phyloP scores from a whole-genome alignment of 2,888 invertebrate genomes.

The Thecophora atra region DNA sequence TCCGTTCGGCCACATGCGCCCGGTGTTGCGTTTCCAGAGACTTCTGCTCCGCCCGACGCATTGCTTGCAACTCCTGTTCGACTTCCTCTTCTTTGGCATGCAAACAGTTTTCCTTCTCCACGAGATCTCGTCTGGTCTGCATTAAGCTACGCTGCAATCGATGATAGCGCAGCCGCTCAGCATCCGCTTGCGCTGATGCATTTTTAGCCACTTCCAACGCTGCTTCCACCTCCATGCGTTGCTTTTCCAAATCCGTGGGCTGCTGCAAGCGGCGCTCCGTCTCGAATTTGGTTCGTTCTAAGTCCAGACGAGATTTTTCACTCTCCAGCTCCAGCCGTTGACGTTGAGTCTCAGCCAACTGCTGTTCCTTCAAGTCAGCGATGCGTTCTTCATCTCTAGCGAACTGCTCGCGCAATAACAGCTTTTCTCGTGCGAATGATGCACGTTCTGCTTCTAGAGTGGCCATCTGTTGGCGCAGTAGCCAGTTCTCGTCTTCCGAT shows the following conservation, averaged over 20 bases:
- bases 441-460: slow-evolving; percentile 61
- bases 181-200: slow-evolving; percentile 61
- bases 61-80: slow-evolving; percentile 53
- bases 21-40: slow-evolving; percentile 54
- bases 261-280: slow-evolving; percentile 55
- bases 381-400: slow-evolving; percentile 61
- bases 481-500: slow-evolving; percentile 64
- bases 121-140: slow-evolving; percentile 57
- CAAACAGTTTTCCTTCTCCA: slow-evolving; percentile 59
- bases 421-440: slow-evolving; percentile 62
- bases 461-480: slow-evolving; percentile 61
- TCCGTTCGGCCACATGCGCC: slow-evolving; percentile 56
- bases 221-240: slow-evolving; percentile 60
- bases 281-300: slow-evolving; percentile 60
- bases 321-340: slow-evolving; percentile 57
- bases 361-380: slow-evolving; percentile 59
- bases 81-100: slow-evolving; percentile 60
- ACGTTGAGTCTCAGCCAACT: slow-evolving; percentile 58
- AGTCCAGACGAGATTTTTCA: slow-evolving; percentile 55
- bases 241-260: slow-evolving; percentile 50
- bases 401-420: slow-evolving; percentile 60
- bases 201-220: slow-evolving; percentile 63
- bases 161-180: slow-evolving; percentile 61
- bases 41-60: slow-evolving; percentile 57
- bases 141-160: slow-evolving; percentile 62